Evolutionary conservation across 2,888 invertebrate genomes (phyloP).

Genomic region (Frankliniella fusca): DNA sequence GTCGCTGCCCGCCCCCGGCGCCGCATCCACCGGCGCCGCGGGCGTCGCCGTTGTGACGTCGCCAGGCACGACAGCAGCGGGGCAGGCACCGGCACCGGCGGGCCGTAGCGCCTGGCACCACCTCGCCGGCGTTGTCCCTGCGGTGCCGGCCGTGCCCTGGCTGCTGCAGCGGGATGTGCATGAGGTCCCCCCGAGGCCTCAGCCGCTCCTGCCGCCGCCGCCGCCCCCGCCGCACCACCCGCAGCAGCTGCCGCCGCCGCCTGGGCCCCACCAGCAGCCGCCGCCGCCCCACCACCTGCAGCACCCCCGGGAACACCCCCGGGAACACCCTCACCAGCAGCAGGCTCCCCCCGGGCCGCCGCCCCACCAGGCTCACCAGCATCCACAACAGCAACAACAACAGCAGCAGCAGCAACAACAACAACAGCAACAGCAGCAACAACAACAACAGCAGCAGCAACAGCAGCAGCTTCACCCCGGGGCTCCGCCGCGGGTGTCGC

Average conservation of each 20-base stretch:
- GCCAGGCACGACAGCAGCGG: not conserved
- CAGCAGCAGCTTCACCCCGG: not conserved
- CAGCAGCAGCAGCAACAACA: not conserved
- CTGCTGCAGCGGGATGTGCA: slow-evolving; percentile 10
- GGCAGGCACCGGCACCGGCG: slow-evolving; percentile 3
- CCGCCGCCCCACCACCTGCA: not conserved
- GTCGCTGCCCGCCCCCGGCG: not conserved
- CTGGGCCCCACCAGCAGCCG: not conserved
- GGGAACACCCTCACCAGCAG: not conserved
- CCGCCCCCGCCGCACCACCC: not conserved
- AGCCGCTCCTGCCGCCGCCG: not conserved
- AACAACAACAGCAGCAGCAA: not conserved
- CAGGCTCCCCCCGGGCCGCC: not conserved
- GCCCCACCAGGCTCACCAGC: not conserved
- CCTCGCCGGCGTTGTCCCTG: not conserved
- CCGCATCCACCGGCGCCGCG: slow-evolving; percentile 1
- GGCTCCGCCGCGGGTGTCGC: not conserved
- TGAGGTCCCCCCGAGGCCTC: not conserved
- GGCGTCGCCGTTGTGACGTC: slow-evolving; percentile 13
- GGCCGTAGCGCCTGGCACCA: slow-evolving; percentile 11
- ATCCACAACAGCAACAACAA: not conserved
- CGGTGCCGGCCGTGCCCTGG: slow-evolving; percentile 15
- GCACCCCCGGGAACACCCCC: slow-evolving; percentile 6
- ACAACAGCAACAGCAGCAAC: not conserved
- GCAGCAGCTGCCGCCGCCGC: not conserved